Evolutionary conservation across 2,797 vertebrate genomes (phyloP).

Genomic region (Moxostoma hubbsi): DNA sequence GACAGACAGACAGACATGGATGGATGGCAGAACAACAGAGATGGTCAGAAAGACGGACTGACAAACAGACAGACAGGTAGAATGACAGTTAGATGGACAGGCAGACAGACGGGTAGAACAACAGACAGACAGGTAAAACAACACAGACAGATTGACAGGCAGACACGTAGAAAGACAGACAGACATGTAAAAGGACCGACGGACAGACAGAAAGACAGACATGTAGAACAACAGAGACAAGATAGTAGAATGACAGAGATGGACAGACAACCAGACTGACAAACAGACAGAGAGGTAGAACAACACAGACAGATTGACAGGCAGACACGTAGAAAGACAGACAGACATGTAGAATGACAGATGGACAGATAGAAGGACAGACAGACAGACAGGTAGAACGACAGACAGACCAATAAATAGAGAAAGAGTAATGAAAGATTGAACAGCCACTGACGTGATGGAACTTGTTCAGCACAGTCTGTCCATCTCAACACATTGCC

Average conservation of each 20-base stretch:
- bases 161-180: neutral
- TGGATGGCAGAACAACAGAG: no score
- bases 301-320: neutral
- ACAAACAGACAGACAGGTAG: neutral
- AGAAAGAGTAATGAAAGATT: slow-evolving; percentile 38
- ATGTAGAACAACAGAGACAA: accelerated
- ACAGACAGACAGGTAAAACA: neutral
- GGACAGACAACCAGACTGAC: neutral
- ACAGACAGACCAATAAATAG: neutral
- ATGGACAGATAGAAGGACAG: neutral
- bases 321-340: no score
- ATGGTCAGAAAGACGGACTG: no score
- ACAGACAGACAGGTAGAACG: accelerated
- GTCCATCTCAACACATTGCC: slow-evolving; percentile 49
- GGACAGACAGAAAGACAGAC: neutral
- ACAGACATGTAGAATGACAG: no score
- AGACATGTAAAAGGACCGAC: neutral
- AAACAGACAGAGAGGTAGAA: neutral
- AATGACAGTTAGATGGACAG: neutral
- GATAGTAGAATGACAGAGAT: neutral
- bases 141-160: neutral
- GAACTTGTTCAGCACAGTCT: slow-evolving; percentile 56
- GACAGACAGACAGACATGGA: neutral
- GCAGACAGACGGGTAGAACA: neutral
- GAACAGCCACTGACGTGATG: slow-evolving; percentile 48